Evolutionary conservation across 2,113 vertebrate species (phyloP), one percentile per base, ranked within the genome.

Genomic region (Psittacula cyanocephala): DNA sequence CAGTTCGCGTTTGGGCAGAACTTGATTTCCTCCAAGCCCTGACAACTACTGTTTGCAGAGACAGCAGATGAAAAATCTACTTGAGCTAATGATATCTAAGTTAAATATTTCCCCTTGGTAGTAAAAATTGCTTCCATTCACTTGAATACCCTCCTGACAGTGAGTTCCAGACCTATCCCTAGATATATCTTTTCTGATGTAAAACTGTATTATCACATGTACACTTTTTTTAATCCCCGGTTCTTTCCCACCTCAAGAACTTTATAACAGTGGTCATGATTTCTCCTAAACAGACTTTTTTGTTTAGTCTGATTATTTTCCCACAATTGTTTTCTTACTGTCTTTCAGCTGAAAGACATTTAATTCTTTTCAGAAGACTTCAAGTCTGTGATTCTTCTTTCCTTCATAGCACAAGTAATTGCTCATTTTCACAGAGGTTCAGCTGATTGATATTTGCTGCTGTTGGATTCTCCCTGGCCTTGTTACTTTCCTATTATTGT

Each of bases 341-440:
- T 72, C 55, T 86, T 93, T 89, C 70, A 93, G 24, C 28, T 63
- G 87, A 74, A 91, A 63, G 55, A 53, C 29, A 15, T 89, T 91
- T 72, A 59, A 14, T 46, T 85, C 64, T 71, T 46, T 20, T 35
- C 11, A 28, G 49, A 67, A 70, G 25, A 46, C 7, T 93, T 88
- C 39, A 84, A 20, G 18, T 47, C 20, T 44, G 20, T 86, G 37
- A 88, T 79, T 84, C 93, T 31, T 17, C 49, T 84, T 91, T 81
- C 37, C 18, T 15, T 13, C 27, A 52, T 1, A 50, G 33, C 10
- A 35, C 22, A 80, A 60, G 13, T 52, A 47, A 86, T 72, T 49
- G 15, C 8, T 50, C 22, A n/a, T 81, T 94, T 88, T 91, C 67
- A 79, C 24, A 59, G 27, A 16, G 15, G 29, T 24, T 82, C 17